A percentile compares a stretch with the other conserved stretches of the same genome.
phyloP scores from a whole-genome alignment of 1,140 invertebrate species.

The Anagrus nilaparvatae region DNA sequence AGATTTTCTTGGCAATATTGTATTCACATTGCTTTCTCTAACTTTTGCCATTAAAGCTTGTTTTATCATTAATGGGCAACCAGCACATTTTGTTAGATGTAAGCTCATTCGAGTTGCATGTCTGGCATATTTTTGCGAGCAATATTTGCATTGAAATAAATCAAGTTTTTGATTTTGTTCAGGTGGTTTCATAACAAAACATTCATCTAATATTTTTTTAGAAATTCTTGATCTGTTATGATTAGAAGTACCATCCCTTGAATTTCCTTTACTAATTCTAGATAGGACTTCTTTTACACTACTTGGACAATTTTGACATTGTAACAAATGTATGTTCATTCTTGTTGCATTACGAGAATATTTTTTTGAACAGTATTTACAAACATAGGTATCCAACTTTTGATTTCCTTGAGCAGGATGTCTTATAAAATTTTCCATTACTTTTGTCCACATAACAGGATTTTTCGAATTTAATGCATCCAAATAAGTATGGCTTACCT shows the following conservation, averaged over 20 bases:
- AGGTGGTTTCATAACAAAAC: conserved; percentile 12
- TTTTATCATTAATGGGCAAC: conserved; percentile 11
- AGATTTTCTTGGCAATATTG: too few species aligned
- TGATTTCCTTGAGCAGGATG: conserved; percentile 12
- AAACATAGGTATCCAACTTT: conserved; percentile 15
- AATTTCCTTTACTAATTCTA: too few species aligned
- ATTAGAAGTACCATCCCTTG: too few species aligned
- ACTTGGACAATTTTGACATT: conserved; percentile 11
- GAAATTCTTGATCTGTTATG: too few species aligned
- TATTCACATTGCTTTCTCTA: too few species aligned
- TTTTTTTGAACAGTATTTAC: conserved; percentile 13
- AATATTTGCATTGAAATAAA: conserved; percentile 16
- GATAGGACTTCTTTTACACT: conserved; percentile 13
- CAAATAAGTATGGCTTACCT: too few species aligned
- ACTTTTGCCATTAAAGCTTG: too few species aligned
- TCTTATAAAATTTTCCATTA: conserved; percentile 12
- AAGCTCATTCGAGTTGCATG: conserved; percentile 16
- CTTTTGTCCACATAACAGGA: too few species aligned
- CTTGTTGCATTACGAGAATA: conserved; percentile 15
- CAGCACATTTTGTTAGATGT: conserved; percentile 14
- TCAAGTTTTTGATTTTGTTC: conserved; percentile 16
- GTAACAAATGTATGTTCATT: conserved; percentile 15
- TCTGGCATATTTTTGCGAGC: conserved; percentile 12
- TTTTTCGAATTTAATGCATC: too few species aligned
- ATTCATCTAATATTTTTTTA: conserved; percentile 15